Evolutionary conservation across 2,888 invertebrate species (phyloP), one percentile per base, ranked within the genome.

Genomic region (Oscheius sp.): DNA sequence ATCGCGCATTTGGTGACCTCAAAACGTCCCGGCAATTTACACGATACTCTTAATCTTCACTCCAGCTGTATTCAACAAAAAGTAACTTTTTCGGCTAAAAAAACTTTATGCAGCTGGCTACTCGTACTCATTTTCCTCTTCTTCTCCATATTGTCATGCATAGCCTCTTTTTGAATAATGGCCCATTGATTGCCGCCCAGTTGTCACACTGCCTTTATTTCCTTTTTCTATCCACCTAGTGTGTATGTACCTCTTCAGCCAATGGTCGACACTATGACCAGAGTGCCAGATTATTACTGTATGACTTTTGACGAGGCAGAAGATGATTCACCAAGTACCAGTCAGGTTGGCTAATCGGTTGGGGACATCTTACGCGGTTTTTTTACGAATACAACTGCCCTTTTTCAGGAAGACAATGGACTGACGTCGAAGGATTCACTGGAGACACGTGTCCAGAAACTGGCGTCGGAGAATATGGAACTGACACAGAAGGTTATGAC

Each of bases 401-500:
- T 28, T 57, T 73, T 77, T 36, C 74, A 78, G 78, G 59, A 74
- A 24, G 77, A 76, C 45, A 65, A 47, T 47, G 47, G 47, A 47
- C 20, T 12, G 8, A 47, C 24, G 22, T 24, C 47, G 12, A 47
- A 47, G 20, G 20, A 14, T 20, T 12, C 22, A n/a, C 14, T 74
- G 49, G 77, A 78, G 56, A 70, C 69, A 41, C 75, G 77, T 44
- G 54, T 76, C 2, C 73, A 77, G 32, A 41, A 75, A 44, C 50
- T 81, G 14, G 77, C 77, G 14, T 63, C 74, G 32, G 78, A 81
- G 68, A 81, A 81, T 56, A 68, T 81, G 72, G 78, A 75, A 45
- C 73, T 83, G 63, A 83, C 81, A 62, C 75, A 80, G 56, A 81
- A 82, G 59, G 57, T 81, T 36, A 67, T 73, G 24, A 79, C 82